These are phyloP conservation scores for Proctacanthus coquilletti DNA, from an alignment of 1,140 invertebrate species.

Conservation along the genomic window DNA sequence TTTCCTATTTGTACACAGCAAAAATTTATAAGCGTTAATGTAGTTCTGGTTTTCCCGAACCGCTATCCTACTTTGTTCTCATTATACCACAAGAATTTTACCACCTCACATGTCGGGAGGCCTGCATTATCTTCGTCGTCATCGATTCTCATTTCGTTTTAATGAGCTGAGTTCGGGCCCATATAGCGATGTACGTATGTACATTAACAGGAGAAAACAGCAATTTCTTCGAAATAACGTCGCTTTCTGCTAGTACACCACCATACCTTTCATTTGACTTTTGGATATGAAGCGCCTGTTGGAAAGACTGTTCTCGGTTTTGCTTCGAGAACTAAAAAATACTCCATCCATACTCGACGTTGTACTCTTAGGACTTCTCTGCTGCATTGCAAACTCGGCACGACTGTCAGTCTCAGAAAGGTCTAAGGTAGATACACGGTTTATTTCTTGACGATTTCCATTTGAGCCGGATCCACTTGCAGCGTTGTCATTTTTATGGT, in stretches of 20 bases:
- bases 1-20: background rate
- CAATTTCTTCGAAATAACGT: background rate
- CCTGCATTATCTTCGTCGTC: background rate
- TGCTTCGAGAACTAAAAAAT: slow-evolving; percentile 9
- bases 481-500: background rate
- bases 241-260: background rate
- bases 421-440: background rate
- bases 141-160: background rate
- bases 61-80: no score
- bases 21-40: no score
- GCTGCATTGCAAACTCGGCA: slow-evolving; percentile 5
- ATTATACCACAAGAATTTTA: no score
- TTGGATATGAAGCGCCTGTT: slow-evolving; percentile 45
- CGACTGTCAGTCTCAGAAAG: background rate
- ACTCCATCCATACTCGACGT: slow-evolving; percentile 2
- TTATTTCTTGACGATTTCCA: background rate
- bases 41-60: background rate
- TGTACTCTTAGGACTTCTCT: slow-evolving; percentile 16
- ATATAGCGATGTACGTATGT: no score
- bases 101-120: no score
- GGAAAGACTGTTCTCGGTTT: slow-evolving; percentile 27
- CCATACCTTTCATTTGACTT: slow-evolving; percentile 56
- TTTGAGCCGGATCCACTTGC: background rate
- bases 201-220: no score
- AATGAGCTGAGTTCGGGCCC: background rate